phyloP scores from a whole-genome alignment of 2,113 vertebrate genomes.

The Acanthochromis polyacanthus region DNA sequence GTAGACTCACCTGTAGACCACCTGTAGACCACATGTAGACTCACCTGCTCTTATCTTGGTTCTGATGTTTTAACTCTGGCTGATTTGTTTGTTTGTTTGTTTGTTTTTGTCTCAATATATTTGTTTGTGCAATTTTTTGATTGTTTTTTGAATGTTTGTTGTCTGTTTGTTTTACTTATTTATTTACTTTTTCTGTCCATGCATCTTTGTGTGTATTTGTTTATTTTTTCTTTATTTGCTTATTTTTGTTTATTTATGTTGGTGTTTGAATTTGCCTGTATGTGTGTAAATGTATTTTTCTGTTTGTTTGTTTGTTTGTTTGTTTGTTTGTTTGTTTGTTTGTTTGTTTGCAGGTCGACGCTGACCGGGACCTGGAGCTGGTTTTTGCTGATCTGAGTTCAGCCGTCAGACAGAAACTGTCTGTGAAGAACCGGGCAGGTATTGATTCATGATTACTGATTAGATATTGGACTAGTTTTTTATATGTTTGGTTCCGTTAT shows the following conservation, averaged over 20 bases:
- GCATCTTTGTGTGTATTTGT: no score
- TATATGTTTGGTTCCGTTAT: not conserved
- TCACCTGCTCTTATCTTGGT: no score
- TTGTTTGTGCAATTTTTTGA: no score
- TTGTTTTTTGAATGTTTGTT: no score
- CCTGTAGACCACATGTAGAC: no score
- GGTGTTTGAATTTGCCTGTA: not conserved
- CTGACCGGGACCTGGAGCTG: not conserved
- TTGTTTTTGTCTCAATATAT: not conserved
- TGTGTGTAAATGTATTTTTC: not conserved
- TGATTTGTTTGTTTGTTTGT: no score
- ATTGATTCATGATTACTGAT: not conserved
- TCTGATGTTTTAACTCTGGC: no score
- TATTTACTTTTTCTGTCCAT: no score
- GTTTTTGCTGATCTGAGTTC: constrained; percentile 36
- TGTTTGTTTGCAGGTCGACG: constrained; percentile 25
- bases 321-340: not conserved
- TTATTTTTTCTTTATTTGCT: no score
- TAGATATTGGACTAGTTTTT: not conserved
- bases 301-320: not conserved
- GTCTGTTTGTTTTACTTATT: no score
- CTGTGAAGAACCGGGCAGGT: constrained; percentile 8
- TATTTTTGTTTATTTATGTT: no score
- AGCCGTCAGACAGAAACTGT: constrained; percentile 15
- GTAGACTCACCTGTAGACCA: no score